Conservation (phyloP, 2,797 vertebrate species). For the Lemur catta region DNA sequence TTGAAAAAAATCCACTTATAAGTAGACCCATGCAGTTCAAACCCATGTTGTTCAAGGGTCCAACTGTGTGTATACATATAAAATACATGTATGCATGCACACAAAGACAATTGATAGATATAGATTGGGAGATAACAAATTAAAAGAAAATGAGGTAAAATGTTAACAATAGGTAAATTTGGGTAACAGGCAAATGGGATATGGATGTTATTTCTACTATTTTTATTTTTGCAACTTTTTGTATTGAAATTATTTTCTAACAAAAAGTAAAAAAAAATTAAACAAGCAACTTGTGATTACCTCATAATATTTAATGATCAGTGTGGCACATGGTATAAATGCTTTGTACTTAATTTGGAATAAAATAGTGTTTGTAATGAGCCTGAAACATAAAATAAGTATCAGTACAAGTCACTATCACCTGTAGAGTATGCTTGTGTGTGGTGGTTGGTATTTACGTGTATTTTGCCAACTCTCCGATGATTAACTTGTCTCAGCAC, state of each 20-base stretch:
- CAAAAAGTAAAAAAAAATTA: background rate
- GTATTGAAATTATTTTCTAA: conserved; percentile 1
- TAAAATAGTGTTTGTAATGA: background rate
- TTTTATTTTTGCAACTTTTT: background rate
- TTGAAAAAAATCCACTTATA: background rate
- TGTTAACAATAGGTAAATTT: background rate
- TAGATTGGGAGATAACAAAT: background rate
- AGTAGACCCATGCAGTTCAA: background rate
- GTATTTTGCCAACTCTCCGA: background rate
- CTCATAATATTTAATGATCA: background rate
- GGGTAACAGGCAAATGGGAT: background rate
- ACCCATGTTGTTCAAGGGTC: background rate
- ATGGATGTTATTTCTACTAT: background rate
- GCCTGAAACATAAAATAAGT: background rate
- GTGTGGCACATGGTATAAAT: background rate
- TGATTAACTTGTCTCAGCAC: background rate
- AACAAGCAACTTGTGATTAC: background rate
- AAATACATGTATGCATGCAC: background rate
- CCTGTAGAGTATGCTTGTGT: background rate
- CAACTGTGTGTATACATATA: no score
- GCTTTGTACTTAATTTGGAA: background rate
- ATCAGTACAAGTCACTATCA: background rate
- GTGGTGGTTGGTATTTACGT: background rate
- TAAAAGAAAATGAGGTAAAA: background rate
- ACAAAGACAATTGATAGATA: background rate